These are phyloP conservation scores for Porites lobata DNA, from an alignment of 92 coral and sea anemone genomes.

Conservation along the genomic window DNA sequence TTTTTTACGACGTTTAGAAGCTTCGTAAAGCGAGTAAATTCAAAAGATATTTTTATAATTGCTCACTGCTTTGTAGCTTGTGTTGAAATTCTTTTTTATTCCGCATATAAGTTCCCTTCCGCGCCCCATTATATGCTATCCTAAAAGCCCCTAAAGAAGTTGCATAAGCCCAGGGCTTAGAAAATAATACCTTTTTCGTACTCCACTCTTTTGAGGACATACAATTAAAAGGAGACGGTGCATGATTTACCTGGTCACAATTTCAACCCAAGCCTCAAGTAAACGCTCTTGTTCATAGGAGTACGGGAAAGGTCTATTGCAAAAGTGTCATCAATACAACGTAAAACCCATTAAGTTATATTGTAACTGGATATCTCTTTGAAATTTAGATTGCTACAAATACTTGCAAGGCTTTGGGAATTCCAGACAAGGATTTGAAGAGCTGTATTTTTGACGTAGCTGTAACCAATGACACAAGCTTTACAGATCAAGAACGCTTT, in stretches of 20 bases:
- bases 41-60: too few species aligned
- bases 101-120: too few species aligned
- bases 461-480: slow-evolving; percentile 66
- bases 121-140: too few species aligned
- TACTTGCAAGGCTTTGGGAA: slow-evolving; percentile 40
- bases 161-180: too few species aligned
- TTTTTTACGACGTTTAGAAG: too few species aligned
- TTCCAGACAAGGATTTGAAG: slow-evolving; percentile 31
- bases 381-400: slow-evolving; percentile 35
- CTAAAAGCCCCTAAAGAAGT: too few species aligned
- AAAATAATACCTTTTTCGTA: too few species aligned
- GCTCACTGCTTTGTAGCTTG: too few species aligned
- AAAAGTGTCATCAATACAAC: slow-evolving; percentile 2
- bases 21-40: too few species aligned
- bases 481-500: slow-evolving; percentile 60
- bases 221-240: not conserved
- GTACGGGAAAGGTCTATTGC: not conserved
- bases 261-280: slow-evolving; percentile 16
- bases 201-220: slow-evolving; percentile 10
- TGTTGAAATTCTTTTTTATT: too few species aligned
- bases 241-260: not conserved
- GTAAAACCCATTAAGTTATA: not conserved
- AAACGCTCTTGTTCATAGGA: slow-evolving; percentile 9
- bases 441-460: slow-evolving; percentile 72
- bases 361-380: too few species aligned